Evolutionary conservation across 2,888 invertebrate species (phyloP).

Genomic region (Actias luna): DNA sequence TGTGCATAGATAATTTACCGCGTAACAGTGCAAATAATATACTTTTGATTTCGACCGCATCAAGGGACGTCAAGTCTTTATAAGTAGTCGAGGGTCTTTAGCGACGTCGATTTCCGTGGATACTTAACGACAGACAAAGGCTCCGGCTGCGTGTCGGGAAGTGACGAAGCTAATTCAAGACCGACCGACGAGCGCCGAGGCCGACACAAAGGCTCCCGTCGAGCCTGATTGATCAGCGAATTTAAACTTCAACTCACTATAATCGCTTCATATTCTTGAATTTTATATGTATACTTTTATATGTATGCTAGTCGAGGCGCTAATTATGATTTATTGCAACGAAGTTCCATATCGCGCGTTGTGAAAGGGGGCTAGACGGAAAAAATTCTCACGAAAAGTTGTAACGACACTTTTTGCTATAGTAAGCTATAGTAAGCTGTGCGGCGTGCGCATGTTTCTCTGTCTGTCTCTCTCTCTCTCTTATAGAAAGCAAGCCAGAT

Average conservation of each 20-base stretch:
- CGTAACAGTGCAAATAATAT: background rate
- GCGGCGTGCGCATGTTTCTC: too few species aligned
- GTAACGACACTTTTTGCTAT: too few species aligned
- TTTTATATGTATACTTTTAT: background rate
- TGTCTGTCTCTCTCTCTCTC: too few species aligned
- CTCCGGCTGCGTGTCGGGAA: background rate
- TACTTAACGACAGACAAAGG: constrained; percentile 5
- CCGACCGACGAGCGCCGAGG: background rate
- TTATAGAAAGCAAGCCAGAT: too few species aligned
- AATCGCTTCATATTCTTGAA: background rate
- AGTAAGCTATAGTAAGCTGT: too few species aligned
- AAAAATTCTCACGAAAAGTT: too few species aligned
- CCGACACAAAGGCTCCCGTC: background rate
- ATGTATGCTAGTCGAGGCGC: background rate
- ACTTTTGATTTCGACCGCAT: background rate
- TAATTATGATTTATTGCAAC: too few species aligned
- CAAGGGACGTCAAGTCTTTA: background rate
- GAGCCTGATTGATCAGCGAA: background rate
- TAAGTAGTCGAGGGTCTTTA: background rate
- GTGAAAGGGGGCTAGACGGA: too few species aligned
- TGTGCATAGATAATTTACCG: background rate
- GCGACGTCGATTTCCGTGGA: background rate
- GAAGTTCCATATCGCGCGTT: too few species aligned
- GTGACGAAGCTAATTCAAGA: constrained; percentile 3
- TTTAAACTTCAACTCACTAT: background rate